Conservation (phyloP, 1,140 invertebrate genomes). For the Anadara kagoshimensis region DNA sequence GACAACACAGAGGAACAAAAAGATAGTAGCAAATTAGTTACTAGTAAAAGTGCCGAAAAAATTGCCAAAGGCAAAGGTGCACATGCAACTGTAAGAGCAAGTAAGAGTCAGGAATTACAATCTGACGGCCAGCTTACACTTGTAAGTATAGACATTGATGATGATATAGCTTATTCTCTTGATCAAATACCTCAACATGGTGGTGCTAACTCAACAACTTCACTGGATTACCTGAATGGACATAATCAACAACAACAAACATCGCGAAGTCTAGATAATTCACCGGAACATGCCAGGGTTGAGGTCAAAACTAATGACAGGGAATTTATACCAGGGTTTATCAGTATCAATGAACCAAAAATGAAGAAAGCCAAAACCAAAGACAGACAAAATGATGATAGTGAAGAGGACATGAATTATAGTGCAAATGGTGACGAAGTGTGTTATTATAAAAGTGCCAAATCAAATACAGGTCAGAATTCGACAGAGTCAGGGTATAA, state of each 20-base stretch:
- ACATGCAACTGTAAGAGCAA: constrained; percentile 59
- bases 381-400: constrained; percentile 13
- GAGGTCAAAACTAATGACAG: constrained; percentile 74
- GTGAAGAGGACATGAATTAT: neutral
- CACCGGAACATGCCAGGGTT: constrained; percentile 75
- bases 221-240: constrained; percentile 79
- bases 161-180: constrained; percentile 92
- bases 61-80: constrained; percentile 37
- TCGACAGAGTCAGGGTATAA: too few relatives aligned
- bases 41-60: constrained; percentile 70
- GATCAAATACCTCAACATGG: constrained; percentile 89
- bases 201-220: constrained; percentile 72
- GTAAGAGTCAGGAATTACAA: constrained; percentile 71
- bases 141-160: constrained; percentile 82
- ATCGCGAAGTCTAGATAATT: constrained; percentile 77
- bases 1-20: neutral
- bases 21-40: constrained; percentile 20
- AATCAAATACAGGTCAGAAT: neutral
- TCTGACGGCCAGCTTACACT: constrained; percentile 55
- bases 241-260: constrained; percentile 69
- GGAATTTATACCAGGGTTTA: constrained; percentile 80
- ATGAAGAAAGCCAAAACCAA: constrained; percentile 42
- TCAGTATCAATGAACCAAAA: constrained; percentile 53
- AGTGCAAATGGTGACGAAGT: constrained; percentile 10
- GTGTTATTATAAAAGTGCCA: constrained; percentile 23